Evolutionary conservation across 2,113 vertebrate species (phyloP), one percentile per base, ranked within the genome.

Genomic region (Peucedramus taeniatus): DNA sequence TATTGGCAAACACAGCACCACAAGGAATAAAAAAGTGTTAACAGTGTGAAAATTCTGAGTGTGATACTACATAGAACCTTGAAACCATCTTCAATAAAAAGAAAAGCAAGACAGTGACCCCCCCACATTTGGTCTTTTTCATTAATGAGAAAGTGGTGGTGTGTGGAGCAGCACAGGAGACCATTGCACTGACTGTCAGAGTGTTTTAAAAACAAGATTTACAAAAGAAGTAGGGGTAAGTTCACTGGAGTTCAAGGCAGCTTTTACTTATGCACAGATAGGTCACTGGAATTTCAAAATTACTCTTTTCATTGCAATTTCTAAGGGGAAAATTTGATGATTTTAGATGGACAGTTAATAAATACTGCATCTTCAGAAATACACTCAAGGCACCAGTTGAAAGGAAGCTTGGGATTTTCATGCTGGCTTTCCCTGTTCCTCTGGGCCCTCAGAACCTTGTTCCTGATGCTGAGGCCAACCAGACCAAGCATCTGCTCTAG

Each of bases 71-170:
- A 3, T 16, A 93, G 40, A 91, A 45, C 74, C 35, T 77, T 84
- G 56, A 82, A 94, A 79, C 7, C 30, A 31, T 50, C 65, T 87
- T 71, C 65, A 87, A 26, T 49, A 74, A 79, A 74, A 75, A 16
- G 31, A 63, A 61, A 81, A 86, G 9, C n/a, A 76, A 68, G 42
- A 82, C 44, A 75, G 33, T 49, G 71, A 75, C 42, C 31, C 24
- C 13, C 18, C 23, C 42, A 35, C n/a, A 87, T 83, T 85, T 1
- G 6, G 37, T 75, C 57, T 79, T 56, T 89, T 60, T 91, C 14
- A 14, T 77, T 96, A 94, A 92, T 83, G 56, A 83, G 79, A 93
- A 92, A 75, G 74, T 92, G 44, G 45, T 87, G 59, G 10, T 74
- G 59, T 76, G 68, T 88, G 87, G 90, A 94, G 40, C n/a, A 69